A percentile compares a stretch with the other conserved stretches of the same genome.
These are phyloP conservation scores for Characodon lateralis DNA, from an alignment of 2,797 vertebrate genomes.

Conservation along the genomic window DNA sequence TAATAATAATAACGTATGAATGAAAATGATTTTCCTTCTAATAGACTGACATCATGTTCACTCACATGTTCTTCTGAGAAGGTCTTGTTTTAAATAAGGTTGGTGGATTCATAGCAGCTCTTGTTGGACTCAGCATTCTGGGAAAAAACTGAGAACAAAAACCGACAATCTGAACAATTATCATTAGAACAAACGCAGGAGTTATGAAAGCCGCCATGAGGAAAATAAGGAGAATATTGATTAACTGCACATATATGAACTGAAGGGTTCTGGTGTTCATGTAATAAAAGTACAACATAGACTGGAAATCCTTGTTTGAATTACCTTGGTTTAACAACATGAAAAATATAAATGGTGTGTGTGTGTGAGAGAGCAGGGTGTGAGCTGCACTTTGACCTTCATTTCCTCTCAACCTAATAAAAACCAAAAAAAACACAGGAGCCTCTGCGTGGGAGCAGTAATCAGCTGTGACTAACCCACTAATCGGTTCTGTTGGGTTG, in stretches of 20 bases:
- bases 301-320: too few species aligned
- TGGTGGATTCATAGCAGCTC: not conserved
- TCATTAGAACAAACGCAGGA: not conserved
- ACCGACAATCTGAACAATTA: not conserved
- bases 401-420: not conserved
- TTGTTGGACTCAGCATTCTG: not conserved
- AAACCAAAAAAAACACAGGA: not conserved
- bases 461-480: not conserved
- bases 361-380: too few species aligned
- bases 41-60: not conserved
- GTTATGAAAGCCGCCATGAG: not conserved
- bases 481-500: too few species aligned
- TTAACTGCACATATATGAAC: too few species aligned
- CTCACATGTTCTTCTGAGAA: constrained; percentile 1
- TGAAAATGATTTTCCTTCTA: not conserved
- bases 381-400: not conserved
- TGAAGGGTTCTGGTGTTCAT: too few species aligned
- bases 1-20: too few species aligned
- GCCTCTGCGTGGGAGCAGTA: not conserved
- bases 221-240: not conserved
- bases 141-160: not conserved
- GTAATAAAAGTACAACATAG: too few species aligned
- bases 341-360: too few species aligned
- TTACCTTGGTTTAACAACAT: too few species aligned
- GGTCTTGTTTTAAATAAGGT: not conserved